Evolutionary conservation across 2,113 vertebrate genomes (phyloP), one percentile per base, ranked within the genome.

Genomic region (Uria aalge): DNA sequence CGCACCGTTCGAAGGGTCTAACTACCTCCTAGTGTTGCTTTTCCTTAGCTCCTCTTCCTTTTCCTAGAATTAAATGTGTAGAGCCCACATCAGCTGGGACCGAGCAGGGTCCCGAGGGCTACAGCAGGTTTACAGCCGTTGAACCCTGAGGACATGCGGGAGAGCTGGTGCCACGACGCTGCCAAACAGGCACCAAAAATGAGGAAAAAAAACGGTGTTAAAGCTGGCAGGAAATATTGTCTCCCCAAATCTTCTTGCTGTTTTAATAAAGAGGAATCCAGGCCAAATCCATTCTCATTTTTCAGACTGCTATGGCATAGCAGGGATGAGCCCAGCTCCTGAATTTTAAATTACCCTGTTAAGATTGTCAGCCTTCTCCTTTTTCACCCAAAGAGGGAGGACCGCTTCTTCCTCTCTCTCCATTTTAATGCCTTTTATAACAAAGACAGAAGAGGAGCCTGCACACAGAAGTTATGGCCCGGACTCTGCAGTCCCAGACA

Each of bases 31-130:
- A 16, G 36, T 0, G 12, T 11, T 17, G 26, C 62, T 15, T 4
- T 14, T 29, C 56, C 64, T 52, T 2, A 11, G 20, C 72, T 52
- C 64, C 53, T 15, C 0, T 2, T 34, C 41, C 17, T 21, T 40
- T 7, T 7, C 21, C 72, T 29, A 1, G 8, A 5, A 24, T 6
- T 18, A 27, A 24, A 9, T 0, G 30, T 3, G 30, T 6, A 14
- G 32, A 10, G 24, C 29, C 15, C 32, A 15, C 7, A 9, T 4
- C 6, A 29, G 66, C 36, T 11, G 16, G 53, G 34, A 55, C n/a
- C 5, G 2, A 4, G 38, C 45, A 30, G 20, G 45, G 73, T 14
- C 22, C 34, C 17, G 20, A 43, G n/a, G 41, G 30, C 30, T 20
- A 12, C 15, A 18, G 53, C 26, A 27, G 24, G 43, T 41, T 36